These are phyloP conservation scores for Aspiorhynchus laticeps DNA, from an alignment of 2,113 vertebrate species.

Conservation along the genomic window DNA sequence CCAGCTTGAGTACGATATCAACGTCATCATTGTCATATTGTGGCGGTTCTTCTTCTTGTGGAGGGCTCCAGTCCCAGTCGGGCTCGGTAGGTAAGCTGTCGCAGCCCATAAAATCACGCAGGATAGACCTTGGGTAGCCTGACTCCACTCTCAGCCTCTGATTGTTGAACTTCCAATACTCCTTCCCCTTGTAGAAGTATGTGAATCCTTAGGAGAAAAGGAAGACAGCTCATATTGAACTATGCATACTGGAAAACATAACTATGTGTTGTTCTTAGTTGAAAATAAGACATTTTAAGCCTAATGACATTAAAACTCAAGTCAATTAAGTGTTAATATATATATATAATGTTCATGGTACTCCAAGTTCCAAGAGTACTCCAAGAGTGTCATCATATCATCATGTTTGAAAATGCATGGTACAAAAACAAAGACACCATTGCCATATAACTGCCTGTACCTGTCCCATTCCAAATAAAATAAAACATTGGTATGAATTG, in stretches of 20 bases:
- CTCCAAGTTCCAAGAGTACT: neutral
- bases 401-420: neutral
- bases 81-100: slow-evolving; percentile 84
- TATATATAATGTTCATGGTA: no score
- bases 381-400: neutral
- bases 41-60: slow-evolving; percentile 78
- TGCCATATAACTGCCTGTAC: neutral
- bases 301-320: no score
- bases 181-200: slow-evolving; percentile 99
- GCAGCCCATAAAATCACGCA: slow-evolving; percentile 99
- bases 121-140: slow-evolving; percentile 93
- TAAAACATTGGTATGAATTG: neutral
- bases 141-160: slow-evolving; percentile 93
- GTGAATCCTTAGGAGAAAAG: slow-evolving; percentile 84
- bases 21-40: slow-evolving; percentile 87
- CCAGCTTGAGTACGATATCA: slow-evolving; percentile 96
- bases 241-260: neutral
- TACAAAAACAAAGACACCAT: neutral
- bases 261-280: neutral
- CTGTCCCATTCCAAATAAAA: neutral
- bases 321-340: no score
- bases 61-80: slow-evolving; percentile 76
- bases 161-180: slow-evolving; percentile 99
- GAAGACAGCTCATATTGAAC: neutral
- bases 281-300: no score